Percentiles rank a stretch among this genome's conserved stretches.
Evolutionary conservation across 2,888 invertebrate species (phyloP).

Genomic region (Phasia obesa): DNA sequence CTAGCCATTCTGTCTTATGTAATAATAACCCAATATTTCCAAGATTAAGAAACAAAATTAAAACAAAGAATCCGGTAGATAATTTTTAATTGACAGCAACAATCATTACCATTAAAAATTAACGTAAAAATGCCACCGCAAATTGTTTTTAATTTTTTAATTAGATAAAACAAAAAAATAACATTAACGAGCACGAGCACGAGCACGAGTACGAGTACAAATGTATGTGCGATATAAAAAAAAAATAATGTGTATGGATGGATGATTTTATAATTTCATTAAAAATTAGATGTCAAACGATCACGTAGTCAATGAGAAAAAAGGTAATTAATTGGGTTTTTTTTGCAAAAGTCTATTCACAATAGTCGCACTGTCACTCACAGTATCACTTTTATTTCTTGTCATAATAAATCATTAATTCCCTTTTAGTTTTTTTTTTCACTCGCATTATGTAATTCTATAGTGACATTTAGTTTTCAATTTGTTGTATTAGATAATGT

Average conservation of each 20-base stretch:
- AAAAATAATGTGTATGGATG: background rate
- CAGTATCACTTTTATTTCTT: slow-evolving; percentile 17
- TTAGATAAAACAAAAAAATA: no score
- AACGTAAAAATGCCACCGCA: no score
- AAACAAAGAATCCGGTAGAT: slow-evolving; percentile 1
- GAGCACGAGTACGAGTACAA: background rate
- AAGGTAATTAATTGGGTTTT: background rate
- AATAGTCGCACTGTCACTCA: background rate
- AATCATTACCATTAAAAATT: no score
- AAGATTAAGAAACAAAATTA: slow-evolving; percentile 21
- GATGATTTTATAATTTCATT: background rate
- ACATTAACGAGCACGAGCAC: no score
- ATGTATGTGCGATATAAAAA: no score
- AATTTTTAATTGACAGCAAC: background rate
- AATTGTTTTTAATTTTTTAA: no score
- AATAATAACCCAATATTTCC: slow-evolving; percentile 58
- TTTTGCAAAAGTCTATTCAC: background rate
- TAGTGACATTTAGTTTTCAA: background rate
- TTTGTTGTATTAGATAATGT: slow-evolving; percentile 2
- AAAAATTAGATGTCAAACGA: slow-evolving; percentile 24
- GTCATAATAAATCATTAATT: slow-evolving; percentile 8
- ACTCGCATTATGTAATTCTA: slow-evolving; percentile 6
- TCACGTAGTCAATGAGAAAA: slow-evolving; percentile 16
- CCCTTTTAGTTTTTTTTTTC: slow-evolving; percentile 11
- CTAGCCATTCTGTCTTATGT: slow-evolving; percentile 65